phyloP scores from a whole-genome alignment of 1,140 invertebrate species.

The Drosophila ambigua region DNA sequence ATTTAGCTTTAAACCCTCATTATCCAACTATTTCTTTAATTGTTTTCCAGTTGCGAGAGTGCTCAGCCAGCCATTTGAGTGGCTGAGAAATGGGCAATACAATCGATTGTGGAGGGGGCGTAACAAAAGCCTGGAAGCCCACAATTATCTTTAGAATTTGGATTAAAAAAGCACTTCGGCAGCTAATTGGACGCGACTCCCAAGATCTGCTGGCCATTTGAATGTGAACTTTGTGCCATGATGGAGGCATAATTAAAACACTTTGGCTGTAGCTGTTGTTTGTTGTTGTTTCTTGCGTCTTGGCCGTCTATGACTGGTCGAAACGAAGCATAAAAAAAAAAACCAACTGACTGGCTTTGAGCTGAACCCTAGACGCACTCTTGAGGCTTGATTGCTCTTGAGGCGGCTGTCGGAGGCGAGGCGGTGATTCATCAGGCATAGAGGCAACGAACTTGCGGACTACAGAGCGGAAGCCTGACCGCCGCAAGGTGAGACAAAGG shows the following conservation, averaged over 20 bases:
- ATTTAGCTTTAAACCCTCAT: slow-evolving; percentile 55
- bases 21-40: slow-evolving; percentile 56
- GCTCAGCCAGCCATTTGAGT: slow-evolving; percentile 25
- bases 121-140: slow-evolving; percentile 54
- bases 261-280: slow-evolving; percentile 11
- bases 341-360: slow-evolving; percentile 18
- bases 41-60: slow-evolving; percentile 13
- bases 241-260: slow-evolving; percentile 54
- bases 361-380: slow-evolving; percentile 43
- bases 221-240: slow-evolving; percentile 49
- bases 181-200: slow-evolving; percentile 29
- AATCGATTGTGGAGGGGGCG: slow-evolving; percentile 53
- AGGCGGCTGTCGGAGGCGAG: slow-evolving; percentile 33
- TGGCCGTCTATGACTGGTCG: slow-evolving; percentile 37
- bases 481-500: slow-evolving; percentile 31
- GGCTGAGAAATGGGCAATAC: slow-evolving; percentile 18
- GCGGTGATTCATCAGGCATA: slow-evolving; percentile 52
- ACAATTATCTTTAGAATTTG: slow-evolving; percentile 45
- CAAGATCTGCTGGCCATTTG: slow-evolving; percentile 11
- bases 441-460: slow-evolving; percentile 66
- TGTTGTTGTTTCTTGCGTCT: slow-evolving; percentile 10
- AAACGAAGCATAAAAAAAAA: slow-evolving; percentile 20
- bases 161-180: slow-evolving; percentile 33
- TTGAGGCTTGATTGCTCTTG: slow-evolving; percentile 36
- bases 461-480: slow-evolving; percentile 37